These are phyloP conservation scores for Teleogryllus oceanicus DNA, from an alignment of 2,888 invertebrate species.

Conservation along the genomic window DNA sequence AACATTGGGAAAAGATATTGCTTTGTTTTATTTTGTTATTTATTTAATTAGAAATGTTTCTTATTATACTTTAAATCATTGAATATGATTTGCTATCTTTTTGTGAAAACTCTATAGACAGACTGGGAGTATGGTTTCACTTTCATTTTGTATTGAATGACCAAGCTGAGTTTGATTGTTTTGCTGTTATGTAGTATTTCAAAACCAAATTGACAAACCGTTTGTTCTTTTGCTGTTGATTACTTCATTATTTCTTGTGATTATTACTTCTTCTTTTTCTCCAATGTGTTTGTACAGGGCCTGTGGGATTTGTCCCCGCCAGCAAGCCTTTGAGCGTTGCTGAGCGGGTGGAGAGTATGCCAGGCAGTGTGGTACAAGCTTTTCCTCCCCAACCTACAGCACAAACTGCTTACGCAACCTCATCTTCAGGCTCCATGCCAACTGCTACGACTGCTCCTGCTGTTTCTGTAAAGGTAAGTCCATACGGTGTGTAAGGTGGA, in stretches of 20 bases:
- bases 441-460: conserved; percentile 44
- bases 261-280: too few relatives aligned
- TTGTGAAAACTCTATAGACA: too few relatives aligned
- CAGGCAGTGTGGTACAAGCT: conserved; percentile 45
- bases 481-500: not conserved
- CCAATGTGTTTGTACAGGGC: not conserved
- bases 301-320: conserved; percentile 21
- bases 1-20: too few relatives aligned
- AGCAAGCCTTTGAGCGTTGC: conserved; percentile 45
- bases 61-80: too few relatives aligned
- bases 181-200: too few relatives aligned
- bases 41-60: too few relatives aligned
- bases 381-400: conserved; percentile 43
- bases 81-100: too few relatives aligned
- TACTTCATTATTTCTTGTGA: too few relatives aligned
- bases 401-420: conserved; percentile 37
- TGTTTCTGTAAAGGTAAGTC: conserved; percentile 44
- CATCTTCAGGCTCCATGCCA: conserved; percentile 33
- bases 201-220: not conserved
- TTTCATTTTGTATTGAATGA: too few relatives aligned
- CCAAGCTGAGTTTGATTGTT: too few relatives aligned
- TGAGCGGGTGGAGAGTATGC: conserved; percentile 47
- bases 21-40: too few relatives aligned
- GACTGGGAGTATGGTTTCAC: too few relatives aligned
- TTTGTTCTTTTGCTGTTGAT: not conserved